Percentiles rank a stretch among this genome's conserved stretches.
These are phyloP conservation scores for mouse (Mus musculus) DNA, from an alignment of 2,113 vertebrate genomes.

Conservation along the genomic window DNA sequence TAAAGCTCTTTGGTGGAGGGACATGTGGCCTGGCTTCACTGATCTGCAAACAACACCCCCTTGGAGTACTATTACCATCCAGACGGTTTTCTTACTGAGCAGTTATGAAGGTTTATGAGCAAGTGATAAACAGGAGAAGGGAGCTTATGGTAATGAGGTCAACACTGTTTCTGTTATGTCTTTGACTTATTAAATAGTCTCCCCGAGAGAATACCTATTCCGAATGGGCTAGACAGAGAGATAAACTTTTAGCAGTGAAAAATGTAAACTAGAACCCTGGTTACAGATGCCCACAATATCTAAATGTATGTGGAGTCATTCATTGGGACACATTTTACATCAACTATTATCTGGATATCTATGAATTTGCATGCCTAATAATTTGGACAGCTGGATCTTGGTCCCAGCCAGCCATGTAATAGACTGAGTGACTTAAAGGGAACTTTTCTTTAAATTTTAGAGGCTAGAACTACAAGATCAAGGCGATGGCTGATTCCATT, in stretches of 20 bases:
- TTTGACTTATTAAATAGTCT: constrained; percentile 77
- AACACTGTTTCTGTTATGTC: constrained; percentile 75
- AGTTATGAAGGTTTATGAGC: constrained; percentile 84
- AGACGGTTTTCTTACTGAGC: constrained; percentile 78
- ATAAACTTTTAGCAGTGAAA: constrained; percentile 66
- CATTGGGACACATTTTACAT: neutral
- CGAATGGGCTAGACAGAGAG: constrained; percentile 71
- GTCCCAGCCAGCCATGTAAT: neutral
- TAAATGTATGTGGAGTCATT: neutral
- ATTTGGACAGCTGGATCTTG: neutral
- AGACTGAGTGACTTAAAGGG: neutral
- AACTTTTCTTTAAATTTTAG: neutral
- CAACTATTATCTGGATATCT: neutral
- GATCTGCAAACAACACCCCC: constrained; percentile 72
- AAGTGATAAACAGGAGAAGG: constrained; percentile 80
- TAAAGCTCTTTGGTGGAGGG: constrained; percentile 77
- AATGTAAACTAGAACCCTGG: neutral
- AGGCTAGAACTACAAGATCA: neutral
- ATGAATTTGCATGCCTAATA: neutral
- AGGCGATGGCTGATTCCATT: neutral
- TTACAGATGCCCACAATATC: neutral
- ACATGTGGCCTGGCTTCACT: constrained; percentile 62
- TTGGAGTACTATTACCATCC: constrained; percentile 78
- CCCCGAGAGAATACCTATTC: constrained; percentile 74
- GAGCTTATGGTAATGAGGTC: constrained; percentile 83